phyloP scores from a whole-genome alignment of 2,113 vertebrate species.

The Peucedramus taeniatus region DNA sequence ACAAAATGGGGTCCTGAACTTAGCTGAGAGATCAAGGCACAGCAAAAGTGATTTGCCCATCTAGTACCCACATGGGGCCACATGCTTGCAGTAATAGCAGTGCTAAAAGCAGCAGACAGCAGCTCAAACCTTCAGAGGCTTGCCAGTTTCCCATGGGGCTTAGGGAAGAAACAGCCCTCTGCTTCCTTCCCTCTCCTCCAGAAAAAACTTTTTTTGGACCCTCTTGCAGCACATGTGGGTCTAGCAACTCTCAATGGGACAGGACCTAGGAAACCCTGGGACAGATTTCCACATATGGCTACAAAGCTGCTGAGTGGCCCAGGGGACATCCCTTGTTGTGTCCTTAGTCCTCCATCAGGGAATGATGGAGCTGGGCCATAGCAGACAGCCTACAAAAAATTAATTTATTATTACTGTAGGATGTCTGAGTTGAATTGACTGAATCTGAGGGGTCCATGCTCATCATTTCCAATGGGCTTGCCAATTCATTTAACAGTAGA shows the following conservation, averaged over 20 bases:
- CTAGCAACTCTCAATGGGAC: not conserved
- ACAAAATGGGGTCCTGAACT: not conserved
- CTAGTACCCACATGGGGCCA: fast-evolving
- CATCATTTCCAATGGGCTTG: not conserved
- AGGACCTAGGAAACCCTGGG: not conserved
- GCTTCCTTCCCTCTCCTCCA: not conserved
- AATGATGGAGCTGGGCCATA: not conserved
- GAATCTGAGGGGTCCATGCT: not conserved
- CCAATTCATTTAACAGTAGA: not conserved
- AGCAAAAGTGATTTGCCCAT: not conserved
- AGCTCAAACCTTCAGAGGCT: not conserved
- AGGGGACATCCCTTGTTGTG: no score
- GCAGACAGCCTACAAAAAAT: not conserved
- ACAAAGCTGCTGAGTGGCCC: not conserved
- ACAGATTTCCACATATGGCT: not conserved
- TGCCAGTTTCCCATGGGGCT: not conserved
- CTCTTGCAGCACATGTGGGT: not conserved
- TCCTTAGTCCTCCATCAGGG: not conserved
- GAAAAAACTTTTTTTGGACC: not conserved
- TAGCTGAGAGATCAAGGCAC: not conserved
- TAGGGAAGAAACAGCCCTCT: not conserved
- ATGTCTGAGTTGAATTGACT: not conserved
- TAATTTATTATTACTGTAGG: not conserved
- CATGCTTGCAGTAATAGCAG: not conserved
- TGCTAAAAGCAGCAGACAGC: not conserved